These are phyloP conservation scores for Ooceraea biroi DNA, from an alignment of 1,140 invertebrate genomes.

Conservation along the genomic window DNA sequence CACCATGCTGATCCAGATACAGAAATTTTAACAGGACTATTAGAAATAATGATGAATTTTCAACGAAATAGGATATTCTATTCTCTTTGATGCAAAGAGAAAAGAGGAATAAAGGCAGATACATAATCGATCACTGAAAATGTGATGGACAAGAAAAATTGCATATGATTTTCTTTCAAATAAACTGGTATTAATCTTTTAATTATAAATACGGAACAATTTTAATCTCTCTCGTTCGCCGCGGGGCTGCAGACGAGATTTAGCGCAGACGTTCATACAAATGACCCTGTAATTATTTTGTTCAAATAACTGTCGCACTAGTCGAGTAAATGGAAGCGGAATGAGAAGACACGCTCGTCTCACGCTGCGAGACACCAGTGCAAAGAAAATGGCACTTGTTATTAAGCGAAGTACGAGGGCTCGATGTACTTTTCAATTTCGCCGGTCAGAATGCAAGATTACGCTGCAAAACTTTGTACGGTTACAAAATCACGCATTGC, in stretches of 20 bases:
- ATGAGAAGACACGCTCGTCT: neutral
- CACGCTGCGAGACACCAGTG: neutral
- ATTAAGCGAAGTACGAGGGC: neutral
- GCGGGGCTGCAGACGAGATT: neutral
- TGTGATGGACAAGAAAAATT: too few species aligned
- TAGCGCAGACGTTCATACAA: neutral
- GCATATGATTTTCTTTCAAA: neutral
- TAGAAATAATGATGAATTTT: neutral
- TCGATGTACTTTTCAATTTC: neutral
- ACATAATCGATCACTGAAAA: neutral
- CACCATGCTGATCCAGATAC: neutral
- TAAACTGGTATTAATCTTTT: neutral
- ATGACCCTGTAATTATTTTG: conserved; percentile 1
- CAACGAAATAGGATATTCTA: neutral
- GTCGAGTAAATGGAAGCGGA: conserved; percentile 11
- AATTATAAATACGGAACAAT: conserved; percentile 21
- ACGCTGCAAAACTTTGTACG: neutral
- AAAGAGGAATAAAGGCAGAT: neutral
- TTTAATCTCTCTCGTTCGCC: neutral
- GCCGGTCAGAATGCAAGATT: neutral
- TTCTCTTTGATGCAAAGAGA: neutral
- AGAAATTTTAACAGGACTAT: neutral
- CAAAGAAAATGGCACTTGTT: neutral
- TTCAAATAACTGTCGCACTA: conserved; percentile 1
- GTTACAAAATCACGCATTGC: conserved; percentile 10